Evolutionary conservation across 1,140 invertebrate genomes (phyloP).

Genomic region (Drosophila baimaii): DNA sequence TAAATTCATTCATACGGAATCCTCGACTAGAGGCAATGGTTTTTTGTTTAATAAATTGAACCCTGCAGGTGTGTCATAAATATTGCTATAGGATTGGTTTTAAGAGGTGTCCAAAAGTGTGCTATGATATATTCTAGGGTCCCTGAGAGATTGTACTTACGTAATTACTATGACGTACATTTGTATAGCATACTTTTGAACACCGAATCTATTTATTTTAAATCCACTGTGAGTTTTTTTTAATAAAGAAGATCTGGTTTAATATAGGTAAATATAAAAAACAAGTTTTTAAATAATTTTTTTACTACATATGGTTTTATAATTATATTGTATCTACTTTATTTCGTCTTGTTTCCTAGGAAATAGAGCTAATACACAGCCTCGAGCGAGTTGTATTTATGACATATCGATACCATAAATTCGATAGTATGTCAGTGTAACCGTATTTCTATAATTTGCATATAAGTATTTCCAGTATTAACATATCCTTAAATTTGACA

Average conservation of each 20-base stretch:
- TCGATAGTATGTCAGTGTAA: neutral
- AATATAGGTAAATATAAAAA: too few relatives aligned
- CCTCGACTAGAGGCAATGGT: conserved; percentile 44
- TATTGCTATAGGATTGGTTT: neutral
- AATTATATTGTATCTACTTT: too few relatives aligned
- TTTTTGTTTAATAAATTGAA: neutral
- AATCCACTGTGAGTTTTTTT: too few relatives aligned
- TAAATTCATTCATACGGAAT: conserved; percentile 9
- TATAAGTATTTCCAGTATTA: neutral
- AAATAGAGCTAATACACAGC: too few relatives aligned
- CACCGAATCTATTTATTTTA: too few relatives aligned
- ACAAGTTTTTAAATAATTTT: too few relatives aligned
- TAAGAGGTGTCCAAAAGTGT: neutral
- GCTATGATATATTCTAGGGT: neutral
- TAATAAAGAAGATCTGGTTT: too few relatives aligned
- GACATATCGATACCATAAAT: neutral
- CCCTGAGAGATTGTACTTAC: neutral
- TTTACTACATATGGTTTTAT: too few relatives aligned
- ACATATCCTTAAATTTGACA: neutral
- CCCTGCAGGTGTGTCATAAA: neutral
- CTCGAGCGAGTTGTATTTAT: neutral
- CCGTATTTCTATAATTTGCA: neutral
- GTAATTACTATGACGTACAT: neutral
- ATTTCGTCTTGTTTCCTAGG: too few relatives aligned
- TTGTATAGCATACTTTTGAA: neutral